Evolutionary conservation across 2,888 invertebrate species (phyloP), one percentile per base, ranked within the genome.

Genomic region (Tachina fera): DNA sequence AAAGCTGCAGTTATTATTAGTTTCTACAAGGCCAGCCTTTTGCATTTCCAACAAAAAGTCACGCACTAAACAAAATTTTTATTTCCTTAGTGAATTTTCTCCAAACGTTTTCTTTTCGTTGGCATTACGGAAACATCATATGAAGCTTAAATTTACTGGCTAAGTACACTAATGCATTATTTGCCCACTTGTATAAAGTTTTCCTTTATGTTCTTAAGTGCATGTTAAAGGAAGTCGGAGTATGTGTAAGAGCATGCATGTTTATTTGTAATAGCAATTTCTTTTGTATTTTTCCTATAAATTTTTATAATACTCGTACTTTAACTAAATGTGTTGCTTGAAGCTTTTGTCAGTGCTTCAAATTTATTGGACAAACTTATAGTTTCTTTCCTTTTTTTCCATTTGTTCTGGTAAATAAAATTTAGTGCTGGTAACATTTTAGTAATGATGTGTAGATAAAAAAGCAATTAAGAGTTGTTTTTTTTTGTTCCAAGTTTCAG

Each of bases 401-500:
- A 31, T 31, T 31, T 3, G 31, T 10, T 31, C 31, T 39, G n/a
- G 9, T 56, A 43, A 45, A 45, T 43, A 71, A 19, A 22, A 60
- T 45, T 58, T 22, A 47, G 49, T 76, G 76, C 45, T 67, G 45
- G 16, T 39, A 47, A 47, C 65, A 65, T 45, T n/a, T n/a, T 16
- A 47, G 67, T 56, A 65, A 47, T 47, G 47, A 67, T 56, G 65
- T 65, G 53, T 53, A 76, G 31, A 56, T 76, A 65, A 76, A 65
- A 63, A 76, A 56, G 43, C 65, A 65, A 65, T 76, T 65, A 65
- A 51, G 19, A 22, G 49, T 74, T 43, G 22, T 13, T 70, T 58
- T 58, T 56, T 31, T 5, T 6, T 31, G 0, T 31, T 31, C 31
- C 6, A 31, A 31, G 31, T 4, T 31, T 31, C 31, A 31, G 31